Evolutionary conservation across 2,113 vertebrate genomes (phyloP), one percentile per base, ranked within the genome.

Genomic region (Argyrosomus japonicus): DNA sequence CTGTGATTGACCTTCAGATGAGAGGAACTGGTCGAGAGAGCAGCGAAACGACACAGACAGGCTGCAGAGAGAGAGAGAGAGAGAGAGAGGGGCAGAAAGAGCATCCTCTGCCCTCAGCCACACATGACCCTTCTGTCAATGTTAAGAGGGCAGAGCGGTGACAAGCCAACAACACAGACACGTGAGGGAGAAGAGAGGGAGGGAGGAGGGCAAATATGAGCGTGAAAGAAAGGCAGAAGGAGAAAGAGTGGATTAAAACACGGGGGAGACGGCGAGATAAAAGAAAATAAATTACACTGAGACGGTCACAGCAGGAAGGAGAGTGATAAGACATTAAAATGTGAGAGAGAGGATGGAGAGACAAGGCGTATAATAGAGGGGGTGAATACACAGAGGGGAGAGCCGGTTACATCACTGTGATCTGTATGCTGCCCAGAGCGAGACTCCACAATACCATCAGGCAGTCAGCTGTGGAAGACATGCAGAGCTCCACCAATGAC

Each of bases 31-130:
- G 54, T 36, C 21, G 58, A 84, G 9, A 75, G 45, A 75, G 86
- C 47, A 58, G 64, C 3, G 65, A 5, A 51, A 51, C 3, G 61
- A 89, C 3, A 21, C 2, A 21, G 40, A 74, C 21, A 11, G 36
- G 21, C n/a, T 13, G 54, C 19, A 36, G 32, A 36, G 32, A 36
- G 6, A 36, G 32, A 68, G 15, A 77, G 40, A 62, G 63, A 81
- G 47, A 57, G 47, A 78, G 43, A 58, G 45, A 75, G 40, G 64
- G 48, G 75, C 40, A 79, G 82, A 85, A 68, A 84, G 87, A 83
- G 80, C 79, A 71, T 79, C 75, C 65, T 78, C 71, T 65, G 89
- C 91, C 90, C 83, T 88, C 79, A 92, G 92, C 89, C 87, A 85
- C 77, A 80, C 79, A 78, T 32, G 76, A 90, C 82, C 79, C 88